phyloP scores from a whole-genome alignment of 2,797 vertebrate species.

The Sylvilagus floridanus region DNA sequence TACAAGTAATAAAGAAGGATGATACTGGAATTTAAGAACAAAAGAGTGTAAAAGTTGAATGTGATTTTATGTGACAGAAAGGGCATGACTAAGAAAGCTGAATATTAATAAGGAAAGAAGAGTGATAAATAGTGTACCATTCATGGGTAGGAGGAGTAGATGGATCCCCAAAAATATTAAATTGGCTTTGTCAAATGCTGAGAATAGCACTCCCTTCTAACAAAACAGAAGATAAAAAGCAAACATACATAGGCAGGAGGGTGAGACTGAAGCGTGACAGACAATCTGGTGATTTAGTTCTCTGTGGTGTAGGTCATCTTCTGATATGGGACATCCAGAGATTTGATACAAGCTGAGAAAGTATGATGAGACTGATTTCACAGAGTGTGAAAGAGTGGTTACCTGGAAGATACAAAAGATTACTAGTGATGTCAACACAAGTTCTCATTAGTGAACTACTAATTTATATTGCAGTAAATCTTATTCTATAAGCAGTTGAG shows the following conservation, averaged over 20 bases:
- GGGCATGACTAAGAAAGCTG: not conserved
- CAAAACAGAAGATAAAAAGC: not conserved
- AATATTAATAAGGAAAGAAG: not conserved
- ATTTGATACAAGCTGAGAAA: not conserved
- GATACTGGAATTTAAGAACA: too few species aligned
- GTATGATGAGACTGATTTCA: not conserved
- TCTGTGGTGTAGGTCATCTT: not conserved
- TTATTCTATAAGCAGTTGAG: not conserved
- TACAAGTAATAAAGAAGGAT: not conserved
- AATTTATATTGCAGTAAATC: not conserved
- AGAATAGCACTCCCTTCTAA: not conserved
- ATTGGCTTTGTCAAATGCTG: not conserved
- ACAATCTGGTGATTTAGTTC: not conserved
- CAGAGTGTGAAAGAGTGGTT: not conserved
- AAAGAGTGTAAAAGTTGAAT: not conserved
- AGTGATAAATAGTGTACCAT: not conserved
- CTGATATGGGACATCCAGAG: not conserved
- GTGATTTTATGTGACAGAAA: not conserved
- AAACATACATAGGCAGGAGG: not conserved
- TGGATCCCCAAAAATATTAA: not conserved
- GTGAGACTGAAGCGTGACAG: not conserved
- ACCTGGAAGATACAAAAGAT: not conserved
- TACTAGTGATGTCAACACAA: not conserved
- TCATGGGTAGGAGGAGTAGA: not conserved
- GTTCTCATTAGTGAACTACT: not conserved